Percentiles rank a stretch among this genome's conserved stretches.
These are phyloP conservation scores for Pachypeltis micranthus DNA, from an alignment of 1,140 invertebrate species.

Conservation along the genomic window DNA sequence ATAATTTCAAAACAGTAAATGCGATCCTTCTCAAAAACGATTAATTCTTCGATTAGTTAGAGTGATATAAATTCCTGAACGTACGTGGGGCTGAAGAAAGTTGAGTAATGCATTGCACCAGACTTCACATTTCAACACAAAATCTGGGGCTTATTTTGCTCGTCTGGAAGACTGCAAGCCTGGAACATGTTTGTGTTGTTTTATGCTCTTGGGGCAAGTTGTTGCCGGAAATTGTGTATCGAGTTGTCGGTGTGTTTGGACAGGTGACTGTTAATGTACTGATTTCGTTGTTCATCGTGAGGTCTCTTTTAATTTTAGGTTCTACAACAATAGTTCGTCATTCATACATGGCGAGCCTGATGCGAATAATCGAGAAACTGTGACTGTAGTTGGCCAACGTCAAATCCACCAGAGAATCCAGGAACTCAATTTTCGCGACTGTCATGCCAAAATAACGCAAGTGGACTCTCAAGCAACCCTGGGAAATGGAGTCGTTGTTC, in stretches of 20 bases:
- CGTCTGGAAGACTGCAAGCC: too few relatives aligned
- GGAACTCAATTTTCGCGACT: conserved; percentile 88
- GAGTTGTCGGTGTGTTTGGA: too few relatives aligned
- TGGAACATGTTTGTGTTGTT: too few relatives aligned
- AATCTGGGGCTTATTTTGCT: too few relatives aligned
- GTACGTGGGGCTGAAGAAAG: too few relatives aligned
- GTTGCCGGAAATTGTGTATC: too few relatives aligned
- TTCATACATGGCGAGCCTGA: conserved; percentile 89
- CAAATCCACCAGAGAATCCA: conserved; percentile 94
- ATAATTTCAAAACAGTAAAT: background rate
- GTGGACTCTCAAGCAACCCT: conserved; percentile 82
- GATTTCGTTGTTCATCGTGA: too few relatives aligned
- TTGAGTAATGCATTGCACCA: too few relatives aligned
- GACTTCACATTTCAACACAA: too few relatives aligned
- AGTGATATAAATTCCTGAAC: too few relatives aligned
- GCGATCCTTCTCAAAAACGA: too few relatives aligned
- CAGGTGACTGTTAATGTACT: background rate
- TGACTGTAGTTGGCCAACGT: conserved; percentile 78
- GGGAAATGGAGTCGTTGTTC: conserved; percentile 88
- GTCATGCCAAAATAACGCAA: conserved; percentile 93
- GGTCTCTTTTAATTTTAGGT: conserved; percentile 44
- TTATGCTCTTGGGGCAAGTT: background rate
- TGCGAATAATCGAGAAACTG: conserved; percentile 62
- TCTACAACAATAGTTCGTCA: conserved; percentile 89
- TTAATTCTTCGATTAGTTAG: too few relatives aligned